Evolutionary conservation across 1,140 invertebrate species (phyloP).

Genomic region (Drosophila mauritiana): DNA sequence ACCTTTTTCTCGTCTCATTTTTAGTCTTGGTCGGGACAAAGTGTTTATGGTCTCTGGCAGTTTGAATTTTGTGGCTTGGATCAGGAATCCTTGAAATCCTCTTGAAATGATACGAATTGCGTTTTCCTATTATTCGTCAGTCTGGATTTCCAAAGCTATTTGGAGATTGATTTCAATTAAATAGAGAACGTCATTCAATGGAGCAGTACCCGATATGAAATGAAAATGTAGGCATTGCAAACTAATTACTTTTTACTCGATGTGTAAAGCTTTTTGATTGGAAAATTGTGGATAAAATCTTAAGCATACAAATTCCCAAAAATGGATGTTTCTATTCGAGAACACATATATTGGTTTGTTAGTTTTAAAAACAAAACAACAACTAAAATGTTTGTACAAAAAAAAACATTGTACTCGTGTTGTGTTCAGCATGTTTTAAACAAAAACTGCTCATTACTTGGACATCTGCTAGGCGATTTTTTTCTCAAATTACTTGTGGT

Average conservation of each 20-base stretch:
- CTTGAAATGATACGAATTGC: conserved; percentile 18
- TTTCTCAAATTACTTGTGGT: conserved; percentile 17
- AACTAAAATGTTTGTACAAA: no score
- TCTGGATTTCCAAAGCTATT: neutral
- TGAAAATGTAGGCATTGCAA: neutral
- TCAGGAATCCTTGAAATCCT: neutral
- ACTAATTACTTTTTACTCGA: neutral
- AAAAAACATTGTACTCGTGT: no score
- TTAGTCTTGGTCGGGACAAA: conserved; percentile 35
- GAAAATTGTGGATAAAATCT: neutral
- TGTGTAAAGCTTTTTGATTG: neutral
- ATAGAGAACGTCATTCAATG: neutral
- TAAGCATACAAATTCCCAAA: neutral
- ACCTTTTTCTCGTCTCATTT: conserved; percentile 43
- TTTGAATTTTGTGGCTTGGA: conserved; percentile 40
- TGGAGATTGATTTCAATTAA: neutral
- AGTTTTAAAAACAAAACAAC: neutral
- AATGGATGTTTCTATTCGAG: neutral
- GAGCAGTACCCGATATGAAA: neutral
- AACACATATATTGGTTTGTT: neutral
- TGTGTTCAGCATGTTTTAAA: no score
- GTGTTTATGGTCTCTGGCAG: conserved; percentile 48
- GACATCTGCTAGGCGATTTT: conserved; percentile 12
- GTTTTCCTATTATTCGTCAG: neutral
- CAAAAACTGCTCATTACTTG: neutral